phyloP scores from a whole-genome alignment of 2,888 invertebrate species.

The Amaurobius ferox region DNA sequence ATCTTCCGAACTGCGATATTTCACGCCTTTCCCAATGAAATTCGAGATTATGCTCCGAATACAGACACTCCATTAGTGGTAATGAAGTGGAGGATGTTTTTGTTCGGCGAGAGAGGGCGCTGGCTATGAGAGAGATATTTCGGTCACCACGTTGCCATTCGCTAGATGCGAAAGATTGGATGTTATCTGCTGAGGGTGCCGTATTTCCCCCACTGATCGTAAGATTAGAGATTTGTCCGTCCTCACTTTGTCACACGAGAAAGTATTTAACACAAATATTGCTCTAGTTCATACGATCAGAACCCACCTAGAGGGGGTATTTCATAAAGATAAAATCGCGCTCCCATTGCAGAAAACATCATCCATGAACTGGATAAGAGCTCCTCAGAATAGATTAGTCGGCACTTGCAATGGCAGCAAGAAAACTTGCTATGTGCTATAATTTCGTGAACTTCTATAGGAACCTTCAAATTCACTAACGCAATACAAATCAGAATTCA shows the following conservation, averaged over 20 bases:
- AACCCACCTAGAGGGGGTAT: no score
- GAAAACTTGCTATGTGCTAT: no score
- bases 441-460: no score
- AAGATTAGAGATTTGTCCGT: neutral
- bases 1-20: slow-evolving; percentile 35
- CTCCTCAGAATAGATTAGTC: no score
- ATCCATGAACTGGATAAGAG: no score
- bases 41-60: slow-evolving; percentile 22
- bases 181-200: slow-evolving; percentile 12
- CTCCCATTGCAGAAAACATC: no score
- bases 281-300: neutral
- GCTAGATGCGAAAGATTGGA: slow-evolving; percentile 15
- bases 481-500: no score
- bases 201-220: neutral
- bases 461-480: no score
- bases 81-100: slow-evolving; percentile 58
- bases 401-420: no score
- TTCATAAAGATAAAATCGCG: no score
- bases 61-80: slow-evolving; percentile 47
- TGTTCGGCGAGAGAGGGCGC: slow-evolving; percentile 21
- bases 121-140: slow-evolving; percentile 15
- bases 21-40: slow-evolving; percentile 54
- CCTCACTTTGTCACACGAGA: slow-evolving; percentile 5
- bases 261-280: neutral
- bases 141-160: slow-evolving; percentile 22